Evolutionary conservation across 2,888 invertebrate genomes (phyloP), one percentile per base, ranked within the genome.

Genomic region (Parthenolecanium corni): DNA sequence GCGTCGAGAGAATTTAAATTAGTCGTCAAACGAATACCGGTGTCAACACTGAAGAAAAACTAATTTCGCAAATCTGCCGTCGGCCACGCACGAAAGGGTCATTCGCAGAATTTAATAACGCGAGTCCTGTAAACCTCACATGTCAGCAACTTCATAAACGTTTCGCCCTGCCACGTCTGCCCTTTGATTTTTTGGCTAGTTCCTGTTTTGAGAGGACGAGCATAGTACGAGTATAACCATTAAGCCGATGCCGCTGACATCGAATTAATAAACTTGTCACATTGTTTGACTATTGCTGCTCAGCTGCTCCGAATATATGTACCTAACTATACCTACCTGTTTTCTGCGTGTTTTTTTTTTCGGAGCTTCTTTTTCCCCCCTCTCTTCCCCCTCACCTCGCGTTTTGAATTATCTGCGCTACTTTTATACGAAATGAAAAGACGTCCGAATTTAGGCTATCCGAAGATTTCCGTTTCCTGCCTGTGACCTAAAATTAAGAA

Each of bases 191-290:
- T 31, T 31, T 31, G 31, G 31, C 9, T 31, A 9, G 31, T 31
- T 31, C 31, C 31, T 24, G 31, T 36, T 36, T 36, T 31, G 20
- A 31, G 31, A 31, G 31, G 31, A 31, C 31, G 31, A 31, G 31
- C 31, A 9, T n/a, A n/a, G n/a, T n/a, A n/a, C n/a, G n/a, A n/a
- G n/a, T n/a, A n/a, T n/a, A n/a, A n/a, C 31, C 31, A 31, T 31
- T 31, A 31, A 20, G 20, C 31, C 18, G 3, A 31, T 20, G 20
- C 31, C 18, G 3, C 38, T 36, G 20, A 31, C 38, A 52, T 52
- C 38, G 31, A 36, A 52, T 52, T 52, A 52, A 52, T 52, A 52
- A 52, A 52, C 52, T 36, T 16, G 52, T 52, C 52, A 52, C 52
- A 36, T 52, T 20, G 31, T 31, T 31, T 31, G 31, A 31, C 31